Conservation (phyloP, 2,888 invertebrate species). For the Sphinx pinastri region DNA sequence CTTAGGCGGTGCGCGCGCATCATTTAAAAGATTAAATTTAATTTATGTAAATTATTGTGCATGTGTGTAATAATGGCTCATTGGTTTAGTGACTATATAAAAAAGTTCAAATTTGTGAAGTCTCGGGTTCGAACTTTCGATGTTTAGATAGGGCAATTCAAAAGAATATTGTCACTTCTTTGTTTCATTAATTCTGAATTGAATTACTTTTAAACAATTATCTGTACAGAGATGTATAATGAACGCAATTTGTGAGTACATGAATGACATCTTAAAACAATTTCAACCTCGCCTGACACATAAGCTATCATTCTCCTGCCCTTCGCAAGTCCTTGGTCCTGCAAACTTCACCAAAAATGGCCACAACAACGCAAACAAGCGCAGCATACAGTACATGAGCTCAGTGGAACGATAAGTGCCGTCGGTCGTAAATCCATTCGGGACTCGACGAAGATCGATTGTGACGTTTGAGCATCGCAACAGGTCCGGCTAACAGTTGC, state of each 20-base stretch:
- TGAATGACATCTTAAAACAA: no score
- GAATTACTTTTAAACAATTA: no score
- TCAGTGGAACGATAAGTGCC: conserved; percentile 49
- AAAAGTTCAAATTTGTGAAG: no score
- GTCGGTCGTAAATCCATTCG: conserved; percentile 66
- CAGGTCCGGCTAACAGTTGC: conserved; percentile 34
- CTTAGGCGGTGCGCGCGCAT: background rate
- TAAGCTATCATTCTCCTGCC: no score
- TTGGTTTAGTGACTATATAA: no score
- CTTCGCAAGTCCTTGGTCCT: background rate
- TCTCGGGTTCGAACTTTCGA: background rate
- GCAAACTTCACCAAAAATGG: background rate
- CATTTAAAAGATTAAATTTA: background rate
- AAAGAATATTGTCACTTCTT: no score
- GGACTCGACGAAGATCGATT: conserved; percentile 65
- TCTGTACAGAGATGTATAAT: no score
- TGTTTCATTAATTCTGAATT: no score
- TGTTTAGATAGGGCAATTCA: background rate
- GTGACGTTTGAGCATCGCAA: conserved; percentile 52
- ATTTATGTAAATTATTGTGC: conserved; percentile 1
- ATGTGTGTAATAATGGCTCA: background rate
- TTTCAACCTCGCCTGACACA: background rate
- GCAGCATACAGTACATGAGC: conserved; percentile 39
- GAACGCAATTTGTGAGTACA: no score
- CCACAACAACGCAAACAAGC: conserved; percentile 4